These are phyloP conservation scores for Bovichtus diacanthus DNA, from an alignment of 2,797 vertebrate genomes.

Conservation along the genomic window DNA sequence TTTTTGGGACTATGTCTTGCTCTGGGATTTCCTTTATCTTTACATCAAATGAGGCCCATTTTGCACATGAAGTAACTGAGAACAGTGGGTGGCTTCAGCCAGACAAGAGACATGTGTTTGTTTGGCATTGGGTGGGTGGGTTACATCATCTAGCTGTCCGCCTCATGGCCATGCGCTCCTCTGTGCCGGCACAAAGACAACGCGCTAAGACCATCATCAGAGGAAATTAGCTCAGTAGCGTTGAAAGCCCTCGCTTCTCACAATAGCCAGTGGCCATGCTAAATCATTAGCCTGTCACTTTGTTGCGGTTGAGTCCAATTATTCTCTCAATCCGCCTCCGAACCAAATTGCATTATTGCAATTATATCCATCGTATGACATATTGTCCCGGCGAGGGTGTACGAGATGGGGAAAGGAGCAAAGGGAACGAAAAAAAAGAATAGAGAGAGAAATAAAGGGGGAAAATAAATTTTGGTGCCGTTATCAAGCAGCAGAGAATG, in stretches of 20 bases:
- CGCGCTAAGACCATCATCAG: conserved; percentile 82
- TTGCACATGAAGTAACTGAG: conserved; percentile 61
- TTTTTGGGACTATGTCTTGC: conserved; percentile 57
- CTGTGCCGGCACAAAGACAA: conserved; percentile 77
- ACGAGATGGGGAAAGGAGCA: conserved; percentile 53
- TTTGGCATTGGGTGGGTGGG: conserved; percentile 80
- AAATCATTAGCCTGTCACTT: conserved; percentile 82
- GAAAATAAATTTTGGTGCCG: conserved; percentile 64
- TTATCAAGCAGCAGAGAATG: conserved; percentile 52
- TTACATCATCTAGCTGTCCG: conserved; percentile 80
- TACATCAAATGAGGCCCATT: conserved; percentile 60
- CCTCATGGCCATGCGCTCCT: conserved; percentile 77
- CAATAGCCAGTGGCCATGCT: conserved; percentile 85
- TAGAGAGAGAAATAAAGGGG: conserved; percentile 38
- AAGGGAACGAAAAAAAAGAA: conserved; percentile 42
- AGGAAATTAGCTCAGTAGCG: conserved; percentile 82
- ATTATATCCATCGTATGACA: conserved; percentile 83
- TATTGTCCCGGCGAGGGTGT: conserved; percentile 73
- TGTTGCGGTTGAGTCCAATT: conserved; percentile 82
- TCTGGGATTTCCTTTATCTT: conserved; percentile 61
- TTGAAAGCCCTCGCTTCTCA: conserved; percentile 81
- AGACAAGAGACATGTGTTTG: conserved; percentile 80
- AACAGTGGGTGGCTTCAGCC: conserved; percentile 71
- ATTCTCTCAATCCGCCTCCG: conserved; percentile 84
- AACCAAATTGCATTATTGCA: conserved; percentile 86